Evolutionary conservation across 2,797 vertebrate species (phyloP), one percentile per base, ranked within the genome.

Genomic region (Clamator glandarius): DNA sequence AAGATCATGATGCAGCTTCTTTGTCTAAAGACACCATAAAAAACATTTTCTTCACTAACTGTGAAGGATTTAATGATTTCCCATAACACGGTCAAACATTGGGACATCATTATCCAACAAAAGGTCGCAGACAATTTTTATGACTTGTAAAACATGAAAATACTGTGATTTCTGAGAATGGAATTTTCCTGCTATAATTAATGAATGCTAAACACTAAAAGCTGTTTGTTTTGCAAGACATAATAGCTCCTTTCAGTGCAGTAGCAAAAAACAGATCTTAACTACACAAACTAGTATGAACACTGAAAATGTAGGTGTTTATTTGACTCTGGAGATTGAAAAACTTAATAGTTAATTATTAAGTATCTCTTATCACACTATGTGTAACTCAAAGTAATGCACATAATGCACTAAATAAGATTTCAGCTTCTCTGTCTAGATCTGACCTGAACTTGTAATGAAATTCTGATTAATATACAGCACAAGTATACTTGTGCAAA

Each of bases 41-140:
- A 81, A 81, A 78, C 62, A 74, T 91, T 93, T 85, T 78, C 73
- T 96, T 96, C 76, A 63, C 52, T 95, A 81, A 82, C 82, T 92
- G 26, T 76, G 36, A 74, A 64, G 12, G 39, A 92, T 93, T 91
- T 95, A 96, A 91, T 82, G 52, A 77, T 89, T 96, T 95, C 55
- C 57, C 48, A 62, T 80, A 39, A 42, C 52, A 92, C 31, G 68
- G 77, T 78, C 87, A 94, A 96, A 88, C 4, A 2, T 11, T 76
- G 93, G 41, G n/a, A 80, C 54, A 89, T 76, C 77, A 87, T 95
- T 95, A 91, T 61, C 23, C 35, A 77, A 17, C 28, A 39, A 84
- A 72, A 85, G 70, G 72, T 72, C 85, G 89, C 59, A 86, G 33
- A 39, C 66, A 64, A 64, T 89, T 78, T 94, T 96, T 94, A 36